phyloP scores from a whole-genome alignment of 2,113 vertebrate species.

The Psittacus erithacus region DNA sequence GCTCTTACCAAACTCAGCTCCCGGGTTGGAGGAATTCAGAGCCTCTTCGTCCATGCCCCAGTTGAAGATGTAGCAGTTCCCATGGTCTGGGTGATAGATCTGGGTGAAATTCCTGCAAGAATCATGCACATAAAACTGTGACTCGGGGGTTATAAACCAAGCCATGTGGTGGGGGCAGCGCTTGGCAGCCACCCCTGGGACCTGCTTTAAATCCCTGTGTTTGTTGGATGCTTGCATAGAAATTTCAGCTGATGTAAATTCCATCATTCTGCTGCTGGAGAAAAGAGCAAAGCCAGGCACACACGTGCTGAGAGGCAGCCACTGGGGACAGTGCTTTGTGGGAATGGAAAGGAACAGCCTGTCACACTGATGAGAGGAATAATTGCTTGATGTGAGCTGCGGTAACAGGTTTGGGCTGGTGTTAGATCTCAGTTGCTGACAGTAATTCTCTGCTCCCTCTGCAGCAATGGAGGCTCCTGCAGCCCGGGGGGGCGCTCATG shows the following conservation, averaged over 20 bases:
- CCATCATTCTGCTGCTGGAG: background rate
- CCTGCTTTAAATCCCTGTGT: background rate
- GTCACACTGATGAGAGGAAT: background rate
- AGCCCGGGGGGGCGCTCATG: background rate
- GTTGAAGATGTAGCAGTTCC: slow-evolving; percentile 86
- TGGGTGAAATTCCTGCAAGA: slow-evolving; percentile 80
- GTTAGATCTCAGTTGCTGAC: background rate
- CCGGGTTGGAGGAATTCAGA: slow-evolving; percentile 77
- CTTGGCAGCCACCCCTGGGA: background rate
- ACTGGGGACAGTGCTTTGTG: background rate
- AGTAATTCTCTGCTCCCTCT: background rate
- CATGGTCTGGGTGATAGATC: slow-evolving; percentile 80
- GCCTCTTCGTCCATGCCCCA: slow-evolving; percentile 77
- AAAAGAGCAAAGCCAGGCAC: background rate
- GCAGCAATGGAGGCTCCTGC: background rate
- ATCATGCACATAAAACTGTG: background rate
- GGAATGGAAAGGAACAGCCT: background rate
- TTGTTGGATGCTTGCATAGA: background rate
- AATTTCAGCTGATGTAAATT: background rate
- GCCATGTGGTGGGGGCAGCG: background rate
- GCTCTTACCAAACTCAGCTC: slow-evolving; percentile 79
- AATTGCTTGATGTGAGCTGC: background rate
- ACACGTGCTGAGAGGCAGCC: background rate
- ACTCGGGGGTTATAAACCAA: background rate
- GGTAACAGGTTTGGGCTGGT: background rate